These are phyloP conservation scores for Astreopora myriophthalma DNA, from an alignment of 64 coral and sea anemone species.

Conservation along the genomic window DNA sequence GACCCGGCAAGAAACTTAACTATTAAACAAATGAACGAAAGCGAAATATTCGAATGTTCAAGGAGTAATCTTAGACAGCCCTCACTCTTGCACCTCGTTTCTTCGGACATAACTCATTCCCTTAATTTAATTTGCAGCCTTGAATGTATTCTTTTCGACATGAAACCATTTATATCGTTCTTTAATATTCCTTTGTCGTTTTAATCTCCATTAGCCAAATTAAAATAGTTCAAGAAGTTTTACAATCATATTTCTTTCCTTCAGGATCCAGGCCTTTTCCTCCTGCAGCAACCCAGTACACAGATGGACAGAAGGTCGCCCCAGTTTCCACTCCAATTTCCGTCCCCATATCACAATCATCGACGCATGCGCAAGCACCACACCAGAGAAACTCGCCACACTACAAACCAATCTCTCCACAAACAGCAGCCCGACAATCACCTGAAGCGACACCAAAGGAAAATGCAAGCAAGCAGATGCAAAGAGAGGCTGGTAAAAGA, in stretches of 20 bases:
- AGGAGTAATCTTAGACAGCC: too few species aligned
- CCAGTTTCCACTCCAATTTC: neutral
- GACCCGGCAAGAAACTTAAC: too few species aligned
- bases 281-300: neutral
- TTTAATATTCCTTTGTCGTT: neutral
- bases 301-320: neutral
- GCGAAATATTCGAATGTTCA: neutral
- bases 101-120: too few species aligned
- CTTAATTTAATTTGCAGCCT: too few species aligned
- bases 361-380: neutral
- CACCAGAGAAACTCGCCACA: neutral
- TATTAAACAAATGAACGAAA: too few species aligned
- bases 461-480: neutral
- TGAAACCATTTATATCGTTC: too few species aligned
- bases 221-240: neutral
- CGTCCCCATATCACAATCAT: neutral
- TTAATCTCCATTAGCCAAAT: neutral
- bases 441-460: neutral
- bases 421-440: neutral
- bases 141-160: too few species aligned
- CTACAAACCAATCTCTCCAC: neutral
- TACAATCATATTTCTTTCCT: neutral
- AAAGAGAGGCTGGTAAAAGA: neutral
- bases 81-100: too few species aligned
- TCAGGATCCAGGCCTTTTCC: slow-evolving; percentile 20